These are phyloP conservation scores for Penaeus chinensis DNA, from an alignment of 1,140 invertebrate genomes.

Conservation along the genomic window DNA sequence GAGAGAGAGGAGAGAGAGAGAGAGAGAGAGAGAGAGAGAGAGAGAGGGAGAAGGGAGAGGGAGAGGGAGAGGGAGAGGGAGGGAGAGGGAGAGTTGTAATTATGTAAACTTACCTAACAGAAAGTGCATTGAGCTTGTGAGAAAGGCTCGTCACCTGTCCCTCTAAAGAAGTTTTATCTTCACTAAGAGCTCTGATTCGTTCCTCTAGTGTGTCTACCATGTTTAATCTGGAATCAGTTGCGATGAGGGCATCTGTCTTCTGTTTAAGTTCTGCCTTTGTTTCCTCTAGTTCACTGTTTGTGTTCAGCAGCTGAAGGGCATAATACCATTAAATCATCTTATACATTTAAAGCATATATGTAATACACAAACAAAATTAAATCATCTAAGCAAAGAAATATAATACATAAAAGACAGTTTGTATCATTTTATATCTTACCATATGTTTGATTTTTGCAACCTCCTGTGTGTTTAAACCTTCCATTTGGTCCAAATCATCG, in stretches of 20 bases:
- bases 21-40: no score
- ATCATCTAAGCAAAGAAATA: not conserved
- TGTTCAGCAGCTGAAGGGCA: conserved; percentile 51
- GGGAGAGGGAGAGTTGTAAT: not conserved
- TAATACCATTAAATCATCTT: not conserved
- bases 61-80: no score
- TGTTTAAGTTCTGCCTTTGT: conserved; percentile 4
- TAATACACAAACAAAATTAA: not conserved
- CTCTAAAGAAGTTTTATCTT: conserved; percentile 50
- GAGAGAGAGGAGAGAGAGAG: no score
- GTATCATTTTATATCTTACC: conserved; percentile 36
- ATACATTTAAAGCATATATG: not conserved
- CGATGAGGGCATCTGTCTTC: conserved; percentile 25
- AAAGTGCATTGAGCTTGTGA: conserved; percentile 29
- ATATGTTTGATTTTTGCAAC: conserved; percentile 62
- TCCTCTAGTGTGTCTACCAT: conserved; percentile 30
- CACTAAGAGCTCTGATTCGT: conserved; percentile 22
- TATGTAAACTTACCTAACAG: conserved; percentile 7
- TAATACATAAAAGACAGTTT: not conserved
- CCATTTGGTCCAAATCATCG: conserved; percentile 58
- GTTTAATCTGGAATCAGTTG: conserved; percentile 20
- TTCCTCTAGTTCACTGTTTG: conserved; percentile 57
- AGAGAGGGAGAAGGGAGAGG: no score
- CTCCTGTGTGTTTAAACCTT: conserved; percentile 59
- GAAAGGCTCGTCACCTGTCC: conserved; percentile 30